Evolutionary conservation across 2,797 vertebrate species (phyloP).

Genomic region (Macroramphosus scolopax): DNA sequence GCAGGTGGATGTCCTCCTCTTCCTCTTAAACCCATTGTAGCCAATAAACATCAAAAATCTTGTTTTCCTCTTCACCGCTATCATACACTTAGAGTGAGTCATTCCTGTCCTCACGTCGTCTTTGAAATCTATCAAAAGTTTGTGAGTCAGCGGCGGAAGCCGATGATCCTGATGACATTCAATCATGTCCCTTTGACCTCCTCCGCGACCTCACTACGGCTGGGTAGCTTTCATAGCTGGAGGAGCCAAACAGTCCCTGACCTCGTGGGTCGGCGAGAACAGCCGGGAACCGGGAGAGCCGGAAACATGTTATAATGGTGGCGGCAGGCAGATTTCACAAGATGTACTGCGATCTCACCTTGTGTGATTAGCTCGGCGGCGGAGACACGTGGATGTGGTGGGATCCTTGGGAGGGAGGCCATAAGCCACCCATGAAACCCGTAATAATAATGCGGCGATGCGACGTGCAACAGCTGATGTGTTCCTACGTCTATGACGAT

Average conservation of each 20-base stretch:
- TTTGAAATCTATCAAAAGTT: slow-evolving; percentile 34
- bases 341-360: slow-evolving; percentile 17
- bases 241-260: slow-evolving; percentile 45
- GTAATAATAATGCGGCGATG: slow-evolving; percentile 7
- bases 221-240: slow-evolving; percentile 36
- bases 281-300: slow-evolving; percentile 13
- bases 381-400: slow-evolving; percentile 24
- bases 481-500: too few relatives aligned
- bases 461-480: too few relatives aligned
- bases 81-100: too few relatives aligned
- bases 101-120: background rate
- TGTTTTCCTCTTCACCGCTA: too few relatives aligned
- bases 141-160: slow-evolving; percentile 27
- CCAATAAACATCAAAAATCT: too few relatives aligned
- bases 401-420: too few relatives aligned
- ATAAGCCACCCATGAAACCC: slow-evolving; percentile 8
- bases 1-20: too few relatives aligned
- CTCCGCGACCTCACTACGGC: slow-evolving; percentile 45
- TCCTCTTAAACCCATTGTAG: too few relatives aligned
- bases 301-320: slow-evolving; percentile 11
- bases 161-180: slow-evolving; percentile 59
- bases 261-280: slow-evolving; percentile 47
- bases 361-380: slow-evolving; percentile 2
- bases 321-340: slow-evolving; percentile 9
- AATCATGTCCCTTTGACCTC: slow-evolving; percentile 59